A percentile compares a stretch with the other conserved stretches of the same genome.
Conservation (phyloP, 1,140 invertebrate genomes). For the Hyposmocoma kahamanoa region DNA sequence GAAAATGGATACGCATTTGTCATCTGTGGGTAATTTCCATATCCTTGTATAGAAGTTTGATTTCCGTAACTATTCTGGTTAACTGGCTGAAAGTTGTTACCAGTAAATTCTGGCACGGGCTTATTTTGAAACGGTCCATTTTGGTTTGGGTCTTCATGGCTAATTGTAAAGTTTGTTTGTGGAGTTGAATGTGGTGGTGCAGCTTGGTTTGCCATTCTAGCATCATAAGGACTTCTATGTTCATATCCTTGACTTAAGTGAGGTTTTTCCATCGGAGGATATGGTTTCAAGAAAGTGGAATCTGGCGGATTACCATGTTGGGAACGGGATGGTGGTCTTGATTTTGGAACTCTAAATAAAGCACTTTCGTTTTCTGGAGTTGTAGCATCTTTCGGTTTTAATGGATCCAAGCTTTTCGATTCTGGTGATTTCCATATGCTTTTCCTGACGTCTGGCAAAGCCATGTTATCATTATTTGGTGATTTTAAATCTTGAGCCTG, state of each 20-base stretch:
- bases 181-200: slow-evolving; percentile 34
- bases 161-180: slow-evolving; percentile 62
- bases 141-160: slow-evolving; percentile 54
- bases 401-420: slow-evolving; percentile 58
- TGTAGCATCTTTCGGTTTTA: slow-evolving; percentile 44
- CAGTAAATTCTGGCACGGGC: slow-evolving; percentile 45
- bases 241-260: slow-evolving; percentile 53
- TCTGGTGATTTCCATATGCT: slow-evolving; percentile 68
- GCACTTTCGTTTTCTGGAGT: slow-evolving; percentile 66
- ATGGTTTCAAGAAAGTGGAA: slow-evolving; percentile 74
- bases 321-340: slow-evolving; percentile 78
- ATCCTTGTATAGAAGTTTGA: slow-evolving; percentile 58
- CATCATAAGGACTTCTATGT: slow-evolving; percentile 60
- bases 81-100: slow-evolving; percentile 56
- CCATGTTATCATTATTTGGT: slow-evolving; percentile 44
- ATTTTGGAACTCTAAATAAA: slow-evolving; percentile 79
- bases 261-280: slow-evolving; percentile 65
- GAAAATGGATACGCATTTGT: slow-evolving; percentile 66
- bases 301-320: slow-evolving; percentile 59
- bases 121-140: slow-evolving; percentile 38
- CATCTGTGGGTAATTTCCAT: slow-evolving; percentile 69
- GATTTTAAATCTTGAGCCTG: slow-evolving; percentile 53
- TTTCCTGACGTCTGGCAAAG: slow-evolving; percentile 37
- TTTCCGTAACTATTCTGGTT: slow-evolving; percentile 57
- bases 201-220: slow-evolving; percentile 36